Percentiles rank a stretch among this genome's conserved stretches.
These are phyloP conservation scores for Periparus ater DNA, from an alignment of 2,797 vertebrate genomes.

Conservation along the genomic window DNA sequence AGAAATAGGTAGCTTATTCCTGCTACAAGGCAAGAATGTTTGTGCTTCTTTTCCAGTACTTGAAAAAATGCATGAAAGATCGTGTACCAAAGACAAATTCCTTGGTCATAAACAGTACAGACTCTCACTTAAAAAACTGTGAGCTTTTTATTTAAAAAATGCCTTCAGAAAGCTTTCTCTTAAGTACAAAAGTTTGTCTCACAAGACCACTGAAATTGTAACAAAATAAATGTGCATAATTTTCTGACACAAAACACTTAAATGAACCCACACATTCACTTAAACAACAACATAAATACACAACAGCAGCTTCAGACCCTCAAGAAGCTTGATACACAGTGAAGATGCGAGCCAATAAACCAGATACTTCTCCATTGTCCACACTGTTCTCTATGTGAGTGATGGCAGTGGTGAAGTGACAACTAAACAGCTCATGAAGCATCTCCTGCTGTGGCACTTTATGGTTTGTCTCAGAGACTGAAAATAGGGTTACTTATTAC, in stretches of 20 bases:
- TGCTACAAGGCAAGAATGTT: not conserved
- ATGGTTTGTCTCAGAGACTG: constrained; percentile 2
- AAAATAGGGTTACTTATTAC: not conserved
- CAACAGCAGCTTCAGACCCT: not conserved
- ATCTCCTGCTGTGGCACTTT: constrained; percentile 23
- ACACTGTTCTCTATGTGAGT: not conserved
- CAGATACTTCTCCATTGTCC: not conserved
- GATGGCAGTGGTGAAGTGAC: not conserved
- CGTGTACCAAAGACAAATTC: not conserved
- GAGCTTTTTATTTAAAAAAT: not conserved
- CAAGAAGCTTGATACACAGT: not conserved
- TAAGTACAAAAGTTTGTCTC: not conserved
- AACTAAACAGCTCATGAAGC: not conserved
- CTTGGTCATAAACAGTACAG: not conserved
- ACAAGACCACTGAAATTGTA: not conserved
- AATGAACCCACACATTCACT: not conserved
- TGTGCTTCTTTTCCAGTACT: not conserved
- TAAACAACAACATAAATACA: not conserved
- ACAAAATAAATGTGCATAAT: not conserved
- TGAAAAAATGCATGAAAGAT: not conserved
- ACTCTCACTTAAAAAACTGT: not conserved
- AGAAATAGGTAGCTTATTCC: not conserved
- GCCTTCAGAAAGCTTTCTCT: not conserved
- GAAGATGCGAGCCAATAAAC: not conserved
- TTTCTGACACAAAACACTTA: not conserved